Conservation (phyloP, 2,113 vertebrate genomes). For the Sturnira hondurensis region DNA sequence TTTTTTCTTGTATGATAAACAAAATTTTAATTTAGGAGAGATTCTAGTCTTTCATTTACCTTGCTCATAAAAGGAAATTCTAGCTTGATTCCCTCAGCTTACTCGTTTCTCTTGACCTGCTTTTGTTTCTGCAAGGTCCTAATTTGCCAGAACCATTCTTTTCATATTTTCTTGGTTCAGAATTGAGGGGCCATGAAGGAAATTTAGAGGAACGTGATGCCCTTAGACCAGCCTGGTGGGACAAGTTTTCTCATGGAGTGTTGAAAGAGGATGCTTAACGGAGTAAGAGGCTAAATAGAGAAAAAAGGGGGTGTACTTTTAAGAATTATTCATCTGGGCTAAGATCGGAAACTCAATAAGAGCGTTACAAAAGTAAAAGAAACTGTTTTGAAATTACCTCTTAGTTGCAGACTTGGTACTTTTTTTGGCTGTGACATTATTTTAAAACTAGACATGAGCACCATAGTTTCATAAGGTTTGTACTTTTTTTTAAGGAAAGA, state of each 20-base stretch:
- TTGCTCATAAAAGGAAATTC: neutral
- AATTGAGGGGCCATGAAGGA: fast-evolving
- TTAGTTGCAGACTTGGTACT: neutral
- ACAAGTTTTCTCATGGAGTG: neutral
- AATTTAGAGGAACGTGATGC: neutral
- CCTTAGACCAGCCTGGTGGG: neutral
- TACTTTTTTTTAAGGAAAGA: neutral
- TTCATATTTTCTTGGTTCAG: neutral
- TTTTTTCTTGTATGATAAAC: neutral
- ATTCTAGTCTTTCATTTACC: neutral
- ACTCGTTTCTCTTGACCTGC: neutral
- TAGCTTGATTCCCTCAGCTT: neutral
- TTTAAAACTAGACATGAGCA: neutral
- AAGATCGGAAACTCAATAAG: neutral
- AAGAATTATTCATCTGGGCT: neutral
- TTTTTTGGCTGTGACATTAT: neutral
- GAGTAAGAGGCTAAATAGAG: neutral
- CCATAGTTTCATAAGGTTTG: neutral
- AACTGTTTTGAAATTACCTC: neutral
- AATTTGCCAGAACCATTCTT: neutral
- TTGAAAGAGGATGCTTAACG: neutral
- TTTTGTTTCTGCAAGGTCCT: neutral
- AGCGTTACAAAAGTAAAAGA: neutral
- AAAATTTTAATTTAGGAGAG: neutral
- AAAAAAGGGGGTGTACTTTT: neutral